Percentiles rank a stretch among this genome's conserved stretches.
Conservation (phyloP, 2,888 invertebrate genomes). For the Rugalucina vietnamica region DNA sequence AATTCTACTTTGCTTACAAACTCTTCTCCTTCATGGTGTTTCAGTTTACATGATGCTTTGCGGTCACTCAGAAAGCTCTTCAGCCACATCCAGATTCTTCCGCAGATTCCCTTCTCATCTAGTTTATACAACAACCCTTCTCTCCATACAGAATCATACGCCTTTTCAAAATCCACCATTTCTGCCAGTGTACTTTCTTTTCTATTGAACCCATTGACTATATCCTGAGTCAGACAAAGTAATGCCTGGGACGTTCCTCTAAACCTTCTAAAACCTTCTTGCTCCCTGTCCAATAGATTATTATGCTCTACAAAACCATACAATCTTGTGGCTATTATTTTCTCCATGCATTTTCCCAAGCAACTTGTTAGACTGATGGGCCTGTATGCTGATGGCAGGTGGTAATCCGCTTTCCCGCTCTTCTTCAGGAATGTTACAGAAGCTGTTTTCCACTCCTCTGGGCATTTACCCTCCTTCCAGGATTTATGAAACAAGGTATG, state of each 20-base stretch:
- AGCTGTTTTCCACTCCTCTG: slow-evolving; percentile 26
- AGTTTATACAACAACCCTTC: slow-evolving; percentile 30
- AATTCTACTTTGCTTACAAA: slow-evolving; percentile 15
- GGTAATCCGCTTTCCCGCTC: slow-evolving; percentile 19
- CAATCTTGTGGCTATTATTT: slow-evolving; percentile 17
- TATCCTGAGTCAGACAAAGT: slow-evolving; percentile 15
- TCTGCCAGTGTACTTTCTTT: slow-evolving; percentile 18
- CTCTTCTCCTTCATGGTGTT: neutral
- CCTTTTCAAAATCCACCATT: slow-evolving; percentile 39
- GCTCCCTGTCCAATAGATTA: slow-evolving; percentile 17
- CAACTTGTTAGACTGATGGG: slow-evolving; percentile 40
- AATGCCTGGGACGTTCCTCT: slow-evolving; percentile 21
- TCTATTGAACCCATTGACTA: slow-evolving; percentile 27
- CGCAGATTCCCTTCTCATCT: slow-evolving; percentile 19
- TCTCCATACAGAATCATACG: slow-evolving; percentile 44
- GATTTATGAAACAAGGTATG: slow-evolving; percentile 12
- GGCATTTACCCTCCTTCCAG: slow-evolving; percentile 1
- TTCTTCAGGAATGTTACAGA: slow-evolving; percentile 29
- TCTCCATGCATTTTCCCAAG: slow-evolving; percentile 30
- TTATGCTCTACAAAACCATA: slow-evolving; percentile 22
- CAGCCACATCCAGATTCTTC: slow-evolving; percentile 26
- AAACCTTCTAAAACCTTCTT: slow-evolving; percentile 33
- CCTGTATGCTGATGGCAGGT: slow-evolving; percentile 23
- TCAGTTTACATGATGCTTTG: slow-evolving; percentile 14
- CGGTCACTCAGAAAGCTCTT: too few species aligned